Conservation (phyloP, 2,888 invertebrate species). For the Lasioglossum zephyrum region DNA sequence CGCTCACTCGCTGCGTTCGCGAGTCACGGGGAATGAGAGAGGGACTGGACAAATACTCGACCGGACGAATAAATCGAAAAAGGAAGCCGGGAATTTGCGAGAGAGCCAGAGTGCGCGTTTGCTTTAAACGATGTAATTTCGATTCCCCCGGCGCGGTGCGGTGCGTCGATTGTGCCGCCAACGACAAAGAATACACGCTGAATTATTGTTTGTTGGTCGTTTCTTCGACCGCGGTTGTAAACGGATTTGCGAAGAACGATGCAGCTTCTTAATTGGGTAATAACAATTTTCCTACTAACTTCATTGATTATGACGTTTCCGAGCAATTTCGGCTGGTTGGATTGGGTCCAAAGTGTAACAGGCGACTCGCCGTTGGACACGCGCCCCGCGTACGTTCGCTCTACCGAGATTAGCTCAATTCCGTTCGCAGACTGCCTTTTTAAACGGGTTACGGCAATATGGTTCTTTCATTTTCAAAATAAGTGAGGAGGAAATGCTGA, state of each 20-base stretch:
- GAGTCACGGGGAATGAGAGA: background rate
- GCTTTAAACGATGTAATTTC: conserved; percentile 1
- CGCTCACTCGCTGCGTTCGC: conserved; percentile 41
- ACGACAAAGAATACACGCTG: background rate
- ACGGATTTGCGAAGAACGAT: background rate
- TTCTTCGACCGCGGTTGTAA: background rate
- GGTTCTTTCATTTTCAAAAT: background rate
- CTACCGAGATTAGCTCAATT: background rate
- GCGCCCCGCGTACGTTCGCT: background rate
- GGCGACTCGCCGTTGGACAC: background rate
- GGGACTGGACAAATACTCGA: conserved; percentile 47
- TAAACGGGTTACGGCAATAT: background rate
- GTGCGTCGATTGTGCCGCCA: background rate
- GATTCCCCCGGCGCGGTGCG: background rate
- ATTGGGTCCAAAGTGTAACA: background rate
- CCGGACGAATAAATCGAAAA: conserved; percentile 61
- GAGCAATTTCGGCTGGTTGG: conserved; percentile 11
- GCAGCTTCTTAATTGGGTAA: background rate
- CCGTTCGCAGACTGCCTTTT: background rate
- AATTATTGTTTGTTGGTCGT: background rate
- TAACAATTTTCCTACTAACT: background rate
- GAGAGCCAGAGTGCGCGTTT: background rate
- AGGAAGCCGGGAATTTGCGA: conserved; percentile 40
- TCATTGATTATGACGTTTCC: conserved; percentile 1
- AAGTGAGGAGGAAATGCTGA: no score